phyloP scores from a whole-genome alignment of 2,113 vertebrate species.

The Petroica traversi region DNA sequence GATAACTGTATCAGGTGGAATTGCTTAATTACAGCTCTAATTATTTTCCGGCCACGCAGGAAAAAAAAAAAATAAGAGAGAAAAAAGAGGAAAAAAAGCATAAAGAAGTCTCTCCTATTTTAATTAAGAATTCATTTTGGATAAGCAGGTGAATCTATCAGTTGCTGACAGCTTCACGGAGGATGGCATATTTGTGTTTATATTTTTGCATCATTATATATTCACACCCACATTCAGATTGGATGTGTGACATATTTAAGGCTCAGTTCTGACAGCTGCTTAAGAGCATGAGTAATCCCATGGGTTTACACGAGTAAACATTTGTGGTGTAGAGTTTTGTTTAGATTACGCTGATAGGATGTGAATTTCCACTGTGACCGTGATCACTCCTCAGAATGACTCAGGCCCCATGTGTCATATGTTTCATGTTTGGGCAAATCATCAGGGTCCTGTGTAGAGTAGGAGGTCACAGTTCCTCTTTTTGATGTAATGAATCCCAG shows the following conservation, averaged over 20 bases:
- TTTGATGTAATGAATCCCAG: background rate
- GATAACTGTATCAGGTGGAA: conserved; percentile 31
- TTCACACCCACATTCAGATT: background rate
- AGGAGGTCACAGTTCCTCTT: background rate
- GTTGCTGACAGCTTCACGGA: background rate
- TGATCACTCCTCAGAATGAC: rapidly evolving
- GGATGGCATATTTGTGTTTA: background rate
- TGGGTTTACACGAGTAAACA: background rate
- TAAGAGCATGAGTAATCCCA: background rate
- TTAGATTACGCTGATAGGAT: background rate
- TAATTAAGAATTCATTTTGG: conserved; percentile 33
- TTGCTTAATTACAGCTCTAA: conserved; percentile 45
- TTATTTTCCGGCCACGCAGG: background rate
- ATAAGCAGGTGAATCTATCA: conserved; percentile 17
- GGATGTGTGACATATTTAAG: background rate
- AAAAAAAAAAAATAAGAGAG: background rate
- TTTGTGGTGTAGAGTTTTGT: background rate
- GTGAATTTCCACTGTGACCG: background rate
- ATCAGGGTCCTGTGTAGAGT: background rate
- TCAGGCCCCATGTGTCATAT: background rate
- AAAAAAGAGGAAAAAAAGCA: background rate
- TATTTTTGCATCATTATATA: background rate
- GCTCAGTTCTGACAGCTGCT: background rate
- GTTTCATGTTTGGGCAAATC: background rate
- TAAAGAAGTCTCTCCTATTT: background rate